Conservation (phyloP, 2,797 vertebrate genomes). For the Anguilla marmorata region DNA sequence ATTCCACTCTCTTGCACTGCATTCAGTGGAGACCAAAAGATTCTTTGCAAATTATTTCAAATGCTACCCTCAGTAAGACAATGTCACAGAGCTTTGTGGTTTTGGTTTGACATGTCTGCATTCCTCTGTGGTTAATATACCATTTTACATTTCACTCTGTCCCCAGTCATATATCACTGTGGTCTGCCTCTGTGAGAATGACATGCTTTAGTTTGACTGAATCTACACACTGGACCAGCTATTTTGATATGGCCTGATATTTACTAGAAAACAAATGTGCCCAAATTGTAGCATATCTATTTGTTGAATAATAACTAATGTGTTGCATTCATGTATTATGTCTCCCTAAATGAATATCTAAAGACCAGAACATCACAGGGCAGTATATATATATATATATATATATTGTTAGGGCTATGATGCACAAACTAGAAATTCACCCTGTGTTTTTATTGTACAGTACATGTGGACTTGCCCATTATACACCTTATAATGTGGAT, state of each 20-base stretch:
- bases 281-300: neutral
- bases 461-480: no score
- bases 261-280: neutral
- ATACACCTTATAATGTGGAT: no score
- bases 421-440: no score
- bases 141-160: neutral
- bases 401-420: no score
- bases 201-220: neutral
- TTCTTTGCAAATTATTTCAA: neutral
- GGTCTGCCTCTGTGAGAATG: neutral
- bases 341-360: no score
- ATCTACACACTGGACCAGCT: neutral
- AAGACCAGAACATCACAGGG: no score
- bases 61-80: neutral
- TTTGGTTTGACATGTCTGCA: conserved; percentile 15
- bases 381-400: no score
- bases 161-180: neutral
- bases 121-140: neutral
- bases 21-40: neutral
- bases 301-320: neutral
- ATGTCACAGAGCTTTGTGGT: conserved; percentile 19
- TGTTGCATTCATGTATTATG: no score
- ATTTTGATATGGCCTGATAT: neutral
- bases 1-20: neutral
- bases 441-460: no score